Evolutionary conservation across 1,140 invertebrate genomes (phyloP), one percentile per base, ranked within the genome.

Genomic region (Cyclina sinensis): DNA sequence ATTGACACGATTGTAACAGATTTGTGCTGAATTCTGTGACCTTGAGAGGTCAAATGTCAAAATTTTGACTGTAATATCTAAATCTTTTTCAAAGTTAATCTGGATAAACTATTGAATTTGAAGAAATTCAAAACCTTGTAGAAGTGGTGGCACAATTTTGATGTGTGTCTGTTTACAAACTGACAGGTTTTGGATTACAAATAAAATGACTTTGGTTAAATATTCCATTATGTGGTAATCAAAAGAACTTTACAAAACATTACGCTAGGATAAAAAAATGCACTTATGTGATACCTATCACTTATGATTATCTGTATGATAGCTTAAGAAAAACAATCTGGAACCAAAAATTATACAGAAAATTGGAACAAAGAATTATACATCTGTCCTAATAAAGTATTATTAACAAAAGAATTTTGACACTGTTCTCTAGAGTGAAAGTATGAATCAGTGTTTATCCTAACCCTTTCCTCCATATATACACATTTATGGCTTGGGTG

Each of bases 141-240:
- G 65, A 70, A 70, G 4, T 32, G 37, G 12, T 70, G 32, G 14
- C 24, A 70, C 32, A 70, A 12, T n/a, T 37, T 18, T 30, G 65
- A 70, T 16, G 7, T 5, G 32, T 14, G 14, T 37, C 65, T 0
- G 1, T 7, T 70, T 70, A 27, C 65, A 70, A 39, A 37, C 16
- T 70, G 65, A 70, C 65, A 70, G 65, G 65, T 70, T 70, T 70
- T 70, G 37, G 30, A 70, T 70, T 70, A 27, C 65, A 14, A 37
- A 30, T 18, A 9, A 57, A n/a, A 57, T 57, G 16, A 18, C 21
- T 57, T 57, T 27, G 5, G 24, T 57, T 21, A 4, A 57, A 24
- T 57, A 57, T 57, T 4, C 21, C 21, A 43, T 9, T 21, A 9
- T 57, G 7, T 27, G 54, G 3, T 57, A 24, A 57, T 57, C 14